These are phyloP conservation scores for Congeria kusceri DNA, from an alignment of 2,888 invertebrate species.

Conservation along the genomic window DNA sequence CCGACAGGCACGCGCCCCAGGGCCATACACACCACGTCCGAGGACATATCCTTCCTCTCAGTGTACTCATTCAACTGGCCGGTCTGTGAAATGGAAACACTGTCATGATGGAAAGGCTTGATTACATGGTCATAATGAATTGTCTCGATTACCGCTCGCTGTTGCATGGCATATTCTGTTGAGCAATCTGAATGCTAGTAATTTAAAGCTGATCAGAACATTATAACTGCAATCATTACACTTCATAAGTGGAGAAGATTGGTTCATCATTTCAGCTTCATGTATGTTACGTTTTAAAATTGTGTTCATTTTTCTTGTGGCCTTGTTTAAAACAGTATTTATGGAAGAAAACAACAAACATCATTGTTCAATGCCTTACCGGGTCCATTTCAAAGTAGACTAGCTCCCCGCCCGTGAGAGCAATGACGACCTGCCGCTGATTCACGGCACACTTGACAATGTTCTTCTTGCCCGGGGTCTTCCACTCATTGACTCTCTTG, in stretches of 20 bases:
- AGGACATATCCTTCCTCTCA: conserved; percentile 97
- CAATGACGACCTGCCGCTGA: conserved; percentile 98
- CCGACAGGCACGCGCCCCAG: conserved; percentile 97
- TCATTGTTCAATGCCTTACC: conserved; percentile 88
- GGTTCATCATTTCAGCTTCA: too few species aligned
- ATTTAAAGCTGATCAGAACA: too few species aligned
- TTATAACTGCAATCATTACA: too few species aligned
- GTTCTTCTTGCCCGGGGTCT: conserved; percentile 98
- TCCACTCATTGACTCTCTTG: conserved; percentile 99
- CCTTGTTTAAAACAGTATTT: too few species aligned
- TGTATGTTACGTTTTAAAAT: too few species aligned
- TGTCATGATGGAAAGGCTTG: too few species aligned
- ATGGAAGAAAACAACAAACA: neutral
- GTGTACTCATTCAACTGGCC: conserved; percentile 99
- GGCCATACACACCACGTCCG: conserved; percentile 99
- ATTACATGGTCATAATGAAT: too few species aligned
- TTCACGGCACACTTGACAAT: conserved; percentile 99
- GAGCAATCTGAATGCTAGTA: too few species aligned
- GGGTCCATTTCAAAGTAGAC: conserved; percentile 99
- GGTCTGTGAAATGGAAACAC: conserved; percentile 88
- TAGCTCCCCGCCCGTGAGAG: conserved; percentile 97
- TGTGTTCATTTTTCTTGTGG: too few species aligned
- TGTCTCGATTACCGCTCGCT: too few species aligned
- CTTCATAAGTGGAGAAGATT: too few species aligned
- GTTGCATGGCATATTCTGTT: too few species aligned